Conservation (phyloP, 2,797 vertebrate species). For the Xenentodon cancila region DNA sequence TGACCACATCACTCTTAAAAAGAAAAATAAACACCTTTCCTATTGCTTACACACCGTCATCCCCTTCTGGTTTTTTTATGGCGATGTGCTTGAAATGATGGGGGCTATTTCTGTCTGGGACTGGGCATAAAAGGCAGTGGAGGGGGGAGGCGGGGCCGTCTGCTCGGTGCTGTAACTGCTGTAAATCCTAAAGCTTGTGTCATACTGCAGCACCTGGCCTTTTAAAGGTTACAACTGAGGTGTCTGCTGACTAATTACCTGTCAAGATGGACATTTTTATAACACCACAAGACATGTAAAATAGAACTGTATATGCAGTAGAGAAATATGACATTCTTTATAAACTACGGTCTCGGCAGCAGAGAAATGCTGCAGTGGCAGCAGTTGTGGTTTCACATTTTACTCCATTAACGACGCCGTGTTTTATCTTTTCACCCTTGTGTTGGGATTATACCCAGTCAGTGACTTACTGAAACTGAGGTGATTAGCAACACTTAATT, state of each 20-base stretch:
- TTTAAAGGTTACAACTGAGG: constrained; percentile 24
- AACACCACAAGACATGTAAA: neutral
- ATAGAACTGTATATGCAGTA: neutral
- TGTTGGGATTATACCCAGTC: constrained; percentile 39
- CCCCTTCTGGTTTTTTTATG: constrained; percentile 44
- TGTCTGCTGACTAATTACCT: neutral
- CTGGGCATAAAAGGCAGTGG: constrained; percentile 17
- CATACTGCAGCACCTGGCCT: constrained; percentile 23
- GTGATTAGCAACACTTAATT: constrained; percentile 50
- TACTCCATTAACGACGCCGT: constrained; percentile 8
- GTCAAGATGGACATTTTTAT: constrained; percentile 11
- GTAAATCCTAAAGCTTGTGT: constrained; percentile 21
- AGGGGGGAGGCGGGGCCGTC: constrained; percentile 10
- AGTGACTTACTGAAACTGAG: constrained; percentile 52
- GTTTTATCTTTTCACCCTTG: constrained; percentile 25
- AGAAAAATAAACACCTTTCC: too few relatives aligned
- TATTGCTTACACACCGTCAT: neutral
- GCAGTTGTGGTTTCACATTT: constrained; percentile 15
- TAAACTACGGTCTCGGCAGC: constrained; percentile 6
- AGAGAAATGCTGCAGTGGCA: constrained; percentile 1
- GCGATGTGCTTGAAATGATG: constrained; percentile 76
- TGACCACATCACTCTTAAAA: too few relatives aligned
- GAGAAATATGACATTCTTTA: neutral
- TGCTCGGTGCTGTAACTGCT: constrained; percentile 30
- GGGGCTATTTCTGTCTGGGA: constrained; percentile 80